Percentiles rank a stretch among this genome's conserved stretches.
Evolutionary conservation across 2,113 vertebrate species (phyloP).

Genomic region (Pavo muticus): DNA sequence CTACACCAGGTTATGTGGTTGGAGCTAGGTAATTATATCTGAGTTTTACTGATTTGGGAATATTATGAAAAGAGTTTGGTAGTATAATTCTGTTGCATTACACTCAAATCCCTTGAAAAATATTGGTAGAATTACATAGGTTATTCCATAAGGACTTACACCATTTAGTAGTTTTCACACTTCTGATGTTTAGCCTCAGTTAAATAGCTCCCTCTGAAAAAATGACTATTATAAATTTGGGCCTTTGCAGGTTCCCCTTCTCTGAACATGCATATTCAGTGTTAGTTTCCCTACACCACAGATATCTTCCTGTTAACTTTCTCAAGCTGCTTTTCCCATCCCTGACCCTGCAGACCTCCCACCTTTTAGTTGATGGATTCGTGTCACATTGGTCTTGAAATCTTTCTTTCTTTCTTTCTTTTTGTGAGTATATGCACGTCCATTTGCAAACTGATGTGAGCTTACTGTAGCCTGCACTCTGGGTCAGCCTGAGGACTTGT

Average conservation of each 20-base stretch:
- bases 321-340: not conserved
- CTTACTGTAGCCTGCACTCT: conserved; percentile 51
- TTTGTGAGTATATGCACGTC: conserved; percentile 3
- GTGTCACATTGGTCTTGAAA: conserved; percentile 47
- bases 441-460: conserved; percentile 59
- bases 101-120: not conserved
- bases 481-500: conserved; percentile 48
- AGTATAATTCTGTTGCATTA: not conserved
- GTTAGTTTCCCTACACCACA: not conserved
- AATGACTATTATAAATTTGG: not conserved
- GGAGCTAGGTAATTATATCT: not conserved
- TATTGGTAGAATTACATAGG: not conserved
- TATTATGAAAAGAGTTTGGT: not conserved
- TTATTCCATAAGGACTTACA: not conserved
- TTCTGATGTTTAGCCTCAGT: not conserved
- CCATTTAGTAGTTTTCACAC: rapidly evolving
- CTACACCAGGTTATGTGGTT: not conserved
- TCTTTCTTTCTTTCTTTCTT: not conserved
- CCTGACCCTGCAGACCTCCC: not conserved
- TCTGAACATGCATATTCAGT: not conserved
- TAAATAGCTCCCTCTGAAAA: not conserved
- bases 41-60: not conserved
- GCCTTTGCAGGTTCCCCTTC: not conserved
- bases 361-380: not conserved
- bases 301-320: not conserved